Evolutionary conservation across 1,140 invertebrate genomes (phyloP), one percentile per base, ranked within the genome.

Genomic region (Papilio glaucus): DNA sequence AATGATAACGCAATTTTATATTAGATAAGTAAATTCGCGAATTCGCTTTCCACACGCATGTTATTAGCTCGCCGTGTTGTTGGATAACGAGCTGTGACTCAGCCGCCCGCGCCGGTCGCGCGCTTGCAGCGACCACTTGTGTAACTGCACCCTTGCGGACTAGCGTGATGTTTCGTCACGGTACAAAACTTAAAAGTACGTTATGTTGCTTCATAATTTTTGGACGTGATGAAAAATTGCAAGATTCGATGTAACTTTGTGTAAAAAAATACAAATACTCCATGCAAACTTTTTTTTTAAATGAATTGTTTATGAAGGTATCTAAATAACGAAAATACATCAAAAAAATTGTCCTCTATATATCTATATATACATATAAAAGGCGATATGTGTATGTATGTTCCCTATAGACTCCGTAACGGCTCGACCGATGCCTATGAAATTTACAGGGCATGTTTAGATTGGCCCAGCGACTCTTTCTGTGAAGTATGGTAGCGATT

Each of bases 121-220:
- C 21, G 49, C 0, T 53, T 3, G 18, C 49, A 9, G 24, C 18
- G 24, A 29, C 15, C 1, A 8, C 61, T 63, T 63, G 61, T 38
- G 61, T 38, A 63, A 63, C 61, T 10, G 2, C 15, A 38, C 61
- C 61, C 61, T 61, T 63, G 33, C 33, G 61, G 61, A 63, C 61
- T 39, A 37, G n/a, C 61, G 15, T 21, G 13, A 38, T 9, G 26
- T 33, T 63, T 38, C 61, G 15, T 21, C 61, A 63, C 61, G 24
- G 24, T 13, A 18, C 24, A 38, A 63, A 63, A 37, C 33, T 15
- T 37, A 39, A 39, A 38, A 53, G 9, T 53, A 53, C 18, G 6
- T 63, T 33, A 33, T 2, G 8, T 61, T 62, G 61, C 61, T 63
- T 39, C 13, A 61, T 61, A 61, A 33, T 13, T 53, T n/a, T 53